Percentiles rank a stretch among this genome's conserved stretches.
Conservation (phyloP, 2,113 vertebrate genomes). For the Mesocricetus auratus region DNA sequence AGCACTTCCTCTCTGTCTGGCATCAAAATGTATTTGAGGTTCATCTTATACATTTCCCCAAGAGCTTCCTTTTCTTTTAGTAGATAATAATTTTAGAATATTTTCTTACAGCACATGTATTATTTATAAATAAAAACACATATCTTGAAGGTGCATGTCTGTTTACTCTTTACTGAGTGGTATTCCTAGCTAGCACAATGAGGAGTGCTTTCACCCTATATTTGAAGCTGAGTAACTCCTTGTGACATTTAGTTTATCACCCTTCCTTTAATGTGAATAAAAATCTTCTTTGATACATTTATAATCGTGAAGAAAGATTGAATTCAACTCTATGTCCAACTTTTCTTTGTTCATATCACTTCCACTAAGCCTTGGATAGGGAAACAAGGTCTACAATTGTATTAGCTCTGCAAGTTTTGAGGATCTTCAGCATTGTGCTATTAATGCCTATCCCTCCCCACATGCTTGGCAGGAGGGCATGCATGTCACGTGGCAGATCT, state of each 20-base stretch:
- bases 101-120: neutral
- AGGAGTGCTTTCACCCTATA: neutral
- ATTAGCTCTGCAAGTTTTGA: neutral
- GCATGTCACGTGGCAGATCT: neutral
- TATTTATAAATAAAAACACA: neutral
- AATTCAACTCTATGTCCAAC: neutral
- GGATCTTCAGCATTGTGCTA: neutral
- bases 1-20: neutral
- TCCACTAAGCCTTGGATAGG: neutral
- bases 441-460: neutral
- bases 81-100: neutral
- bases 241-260: neutral
- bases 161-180: neutral
- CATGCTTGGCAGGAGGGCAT: neutral
- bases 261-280: neutral
- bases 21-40: neutral
- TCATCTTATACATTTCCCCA: neutral
- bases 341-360: neutral
- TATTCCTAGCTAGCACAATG: neutral
- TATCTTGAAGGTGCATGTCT: neutral
- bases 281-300: neutral
- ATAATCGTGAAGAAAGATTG: neutral
- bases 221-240: neutral
- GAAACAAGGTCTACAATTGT: neutral
- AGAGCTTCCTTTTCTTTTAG: neutral